These are phyloP conservation scores for Zaprionus ghesquierei DNA, from an alignment of 1,140 invertebrate species.

Conservation along the genomic window DNA sequence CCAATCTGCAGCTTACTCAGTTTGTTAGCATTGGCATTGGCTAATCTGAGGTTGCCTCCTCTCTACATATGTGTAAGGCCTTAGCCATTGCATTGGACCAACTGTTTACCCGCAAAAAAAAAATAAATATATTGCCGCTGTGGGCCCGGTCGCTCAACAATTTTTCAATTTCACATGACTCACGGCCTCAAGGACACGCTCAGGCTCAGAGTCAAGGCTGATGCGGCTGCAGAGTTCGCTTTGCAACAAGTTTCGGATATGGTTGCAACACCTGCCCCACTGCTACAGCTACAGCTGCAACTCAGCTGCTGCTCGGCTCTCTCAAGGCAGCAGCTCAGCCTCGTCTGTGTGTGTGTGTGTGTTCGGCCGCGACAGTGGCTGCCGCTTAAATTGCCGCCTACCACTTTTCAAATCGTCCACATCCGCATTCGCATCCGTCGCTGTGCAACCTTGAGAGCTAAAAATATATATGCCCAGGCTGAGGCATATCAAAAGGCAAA, in stretches of 20 bases:
- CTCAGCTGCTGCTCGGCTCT: conserved; percentile 47
- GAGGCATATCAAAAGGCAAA: conserved; percentile 65
- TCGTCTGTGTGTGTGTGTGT: conserved; percentile 29
- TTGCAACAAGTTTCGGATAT: conserved; percentile 68
- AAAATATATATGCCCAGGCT: conserved; percentile 71
- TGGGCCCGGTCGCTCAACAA: conserved; percentile 42
- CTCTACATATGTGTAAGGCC: neutral
- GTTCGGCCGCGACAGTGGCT: conserved; percentile 17
- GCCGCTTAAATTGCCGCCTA: conserved; percentile 24
- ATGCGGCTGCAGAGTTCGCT: conserved; percentile 42
- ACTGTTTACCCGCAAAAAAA: neutral
- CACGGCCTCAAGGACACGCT: conserved; percentile 46
- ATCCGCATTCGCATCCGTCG: conserved; percentile 73
- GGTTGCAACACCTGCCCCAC: conserved; percentile 24
- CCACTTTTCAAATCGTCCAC: conserved; percentile 77
- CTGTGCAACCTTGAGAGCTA: conserved; percentile 63
- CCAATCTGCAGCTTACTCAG: neutral
- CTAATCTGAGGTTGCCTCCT: neutral
- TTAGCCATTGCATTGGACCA: neutral
- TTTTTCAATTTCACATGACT: conserved; percentile 62
- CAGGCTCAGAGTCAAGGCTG: conserved; percentile 66
- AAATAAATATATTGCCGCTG: conserved; percentile 23
- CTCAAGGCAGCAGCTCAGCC: conserved; percentile 52
- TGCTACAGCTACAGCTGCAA: conserved; percentile 24
- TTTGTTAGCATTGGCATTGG: too few relatives aligned